A percentile compares a stretch with the other conserved stretches of the same genome.
Evolutionary conservation across 2,888 invertebrate species (phyloP).

Genomic region (Phyllotreta striolata): DNA sequence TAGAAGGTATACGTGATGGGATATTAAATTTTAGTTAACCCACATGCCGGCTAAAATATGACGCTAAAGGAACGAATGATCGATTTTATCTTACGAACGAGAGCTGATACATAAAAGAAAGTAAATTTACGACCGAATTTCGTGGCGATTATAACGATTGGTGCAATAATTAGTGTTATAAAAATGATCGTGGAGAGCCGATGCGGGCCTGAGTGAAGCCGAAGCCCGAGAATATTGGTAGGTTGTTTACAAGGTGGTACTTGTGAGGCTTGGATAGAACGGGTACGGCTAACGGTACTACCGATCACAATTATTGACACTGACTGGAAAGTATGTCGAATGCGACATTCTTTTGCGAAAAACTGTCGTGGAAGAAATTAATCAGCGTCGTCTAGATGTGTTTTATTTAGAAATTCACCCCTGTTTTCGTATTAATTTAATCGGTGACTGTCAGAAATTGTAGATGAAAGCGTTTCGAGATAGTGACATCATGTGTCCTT

Average conservation of each 20-base stretch:
- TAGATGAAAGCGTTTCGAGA: slow-evolving; percentile 15
- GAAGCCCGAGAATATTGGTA: slow-evolving; percentile 12
- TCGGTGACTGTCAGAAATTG: neutral
- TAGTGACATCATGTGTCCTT: slow-evolving; percentile 35
- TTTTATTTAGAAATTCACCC: too few relatives aligned
- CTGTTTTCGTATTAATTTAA: neutral
- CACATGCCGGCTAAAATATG: too few relatives aligned
- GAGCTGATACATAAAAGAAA: too few relatives aligned
- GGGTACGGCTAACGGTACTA: slow-evolving; percentile 35
- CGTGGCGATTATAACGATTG: too few relatives aligned
- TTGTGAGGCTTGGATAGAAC: slow-evolving; percentile 21
- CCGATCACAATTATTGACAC: slow-evolving; percentile 26
- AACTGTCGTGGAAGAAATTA: neutral
- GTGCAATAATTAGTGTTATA: too few relatives aligned
- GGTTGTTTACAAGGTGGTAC: slow-evolving; percentile 26
- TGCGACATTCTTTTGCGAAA: slow-evolving; percentile 26
- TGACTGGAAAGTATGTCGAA: slow-evolving; percentile 26
- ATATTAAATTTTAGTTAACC: too few relatives aligned
- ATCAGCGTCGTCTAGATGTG: slow-evolving; percentile 15
- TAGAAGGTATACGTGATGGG: too few relatives aligned
- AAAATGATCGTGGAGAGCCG: too few relatives aligned
- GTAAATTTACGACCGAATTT: too few relatives aligned
- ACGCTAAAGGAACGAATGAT: too few relatives aligned
- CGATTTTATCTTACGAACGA: too few relatives aligned
- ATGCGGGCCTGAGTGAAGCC: neutral